phyloP scores from a whole-genome alignment of 2,888 invertebrate species.

The Oscheius myriophilus region DNA sequence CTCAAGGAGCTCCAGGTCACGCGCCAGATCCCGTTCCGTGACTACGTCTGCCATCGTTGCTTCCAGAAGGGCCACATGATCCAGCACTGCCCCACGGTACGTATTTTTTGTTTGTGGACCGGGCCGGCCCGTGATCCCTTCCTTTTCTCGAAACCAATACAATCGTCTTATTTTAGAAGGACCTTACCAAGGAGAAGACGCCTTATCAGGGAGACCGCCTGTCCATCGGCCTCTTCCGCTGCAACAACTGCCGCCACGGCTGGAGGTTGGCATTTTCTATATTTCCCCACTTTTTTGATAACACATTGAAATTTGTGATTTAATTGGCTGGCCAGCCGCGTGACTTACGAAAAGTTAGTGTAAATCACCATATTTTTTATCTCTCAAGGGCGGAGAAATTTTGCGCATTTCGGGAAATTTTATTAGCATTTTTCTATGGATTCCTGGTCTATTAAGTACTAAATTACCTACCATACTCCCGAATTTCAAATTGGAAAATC shows the following conservation, averaged over 20 bases:
- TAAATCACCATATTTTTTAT: no score
- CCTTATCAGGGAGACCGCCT: constrained; percentile 28
- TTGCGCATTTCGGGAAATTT: no score
- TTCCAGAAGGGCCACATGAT: constrained; percentile 25
- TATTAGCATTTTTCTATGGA: no score
- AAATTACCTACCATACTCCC: no score
- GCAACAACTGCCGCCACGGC: constrained; percentile 8
- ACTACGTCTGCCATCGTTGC: constrained; percentile 29
- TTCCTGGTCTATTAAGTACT: no score
- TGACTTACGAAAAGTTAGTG: no score
- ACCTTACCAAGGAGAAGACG: constrained; percentile 3
- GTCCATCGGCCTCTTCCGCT: constrained; percentile 16
- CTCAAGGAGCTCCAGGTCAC: constrained; percentile 6
- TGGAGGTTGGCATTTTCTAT: constrained; percentile 17
- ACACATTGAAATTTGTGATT: no score
- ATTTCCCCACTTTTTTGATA: background rate
- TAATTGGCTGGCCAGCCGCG: no score
- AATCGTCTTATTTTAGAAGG: constrained; percentile 1
- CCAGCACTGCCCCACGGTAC: constrained; percentile 23
- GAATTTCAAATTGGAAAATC: no score
- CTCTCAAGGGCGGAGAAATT: no score
- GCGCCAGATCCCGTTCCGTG: constrained; percentile 22
- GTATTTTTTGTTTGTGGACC: background rate
- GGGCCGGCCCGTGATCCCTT: background rate
- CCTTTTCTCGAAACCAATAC: background rate